A percentile compares a stretch with the other conserved stretches of the same genome.
Conservation (phyloP, 2,113 vertebrate species). For the Carassius auratus region DNA sequence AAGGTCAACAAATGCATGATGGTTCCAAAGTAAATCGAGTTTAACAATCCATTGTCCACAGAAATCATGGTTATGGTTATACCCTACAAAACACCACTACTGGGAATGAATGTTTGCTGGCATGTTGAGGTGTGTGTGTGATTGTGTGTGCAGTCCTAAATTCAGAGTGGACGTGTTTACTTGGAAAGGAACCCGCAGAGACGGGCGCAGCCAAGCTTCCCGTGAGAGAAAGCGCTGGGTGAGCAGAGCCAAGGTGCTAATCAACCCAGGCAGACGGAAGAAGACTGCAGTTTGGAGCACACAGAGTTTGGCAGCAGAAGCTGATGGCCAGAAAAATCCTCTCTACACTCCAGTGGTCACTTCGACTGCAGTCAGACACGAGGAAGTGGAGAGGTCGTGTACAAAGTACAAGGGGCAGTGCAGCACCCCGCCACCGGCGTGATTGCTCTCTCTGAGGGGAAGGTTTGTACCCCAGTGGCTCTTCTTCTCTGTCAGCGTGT, state of each 20-base stretch:
- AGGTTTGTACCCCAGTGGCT: not conserved
- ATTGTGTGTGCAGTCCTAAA: not conserved
- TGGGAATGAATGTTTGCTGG: too few species aligned
- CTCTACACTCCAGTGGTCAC: constrained; percentile 8
- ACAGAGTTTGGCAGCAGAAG: constrained; percentile 31
- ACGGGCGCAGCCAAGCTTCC: constrained; percentile 45
- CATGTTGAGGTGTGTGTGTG: constrained; percentile 10
- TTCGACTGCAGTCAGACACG: constrained; percentile 13
- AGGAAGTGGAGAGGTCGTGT: not conserved
- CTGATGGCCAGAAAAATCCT: constrained; percentile 25
- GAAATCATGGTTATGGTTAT: too few species aligned
- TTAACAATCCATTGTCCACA: too few species aligned
- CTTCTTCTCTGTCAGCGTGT: not conserved
- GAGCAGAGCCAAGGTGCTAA: constrained; percentile 48
- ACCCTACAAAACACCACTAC: not conserved
- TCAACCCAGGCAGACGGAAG: constrained; percentile 51
- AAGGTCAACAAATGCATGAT: too few species aligned
- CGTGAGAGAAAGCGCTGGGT: constrained; percentile 37
- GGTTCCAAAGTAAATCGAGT: too few species aligned
- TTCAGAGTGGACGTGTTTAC: constrained; percentile 7
- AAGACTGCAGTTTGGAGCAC: constrained; percentile 39
- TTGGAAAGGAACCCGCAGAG: constrained; percentile 33
- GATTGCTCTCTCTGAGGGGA: constrained; percentile 1
- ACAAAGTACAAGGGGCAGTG: constrained; percentile 12
- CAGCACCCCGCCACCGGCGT: constrained; percentile 15